phyloP scores from a whole-genome alignment of 2,888 invertebrate genomes.

The Nasonia oneida region DNA sequence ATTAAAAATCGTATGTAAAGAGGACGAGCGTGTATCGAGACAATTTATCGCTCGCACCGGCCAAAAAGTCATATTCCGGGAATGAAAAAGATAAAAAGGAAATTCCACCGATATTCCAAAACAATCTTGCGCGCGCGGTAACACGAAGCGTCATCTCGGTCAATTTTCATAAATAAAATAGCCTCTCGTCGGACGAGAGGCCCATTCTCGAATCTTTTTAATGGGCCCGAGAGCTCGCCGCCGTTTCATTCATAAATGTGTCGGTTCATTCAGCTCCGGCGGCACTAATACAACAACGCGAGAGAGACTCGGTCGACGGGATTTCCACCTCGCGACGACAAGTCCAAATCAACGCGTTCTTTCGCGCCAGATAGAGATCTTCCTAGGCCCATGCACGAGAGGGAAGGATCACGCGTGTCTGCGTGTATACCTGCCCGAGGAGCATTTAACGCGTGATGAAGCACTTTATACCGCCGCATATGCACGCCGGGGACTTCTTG shows the following conservation, averaged over 20 bases:
- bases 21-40: background rate
- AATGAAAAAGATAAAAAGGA: background rate
- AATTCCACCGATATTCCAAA: conserved; percentile 20
- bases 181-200: background rate
- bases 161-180: conserved; percentile 56
- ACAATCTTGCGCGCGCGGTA: conserved; percentile 35
- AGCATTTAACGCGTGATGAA: conserved; percentile 64
- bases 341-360: conserved; percentile 65
- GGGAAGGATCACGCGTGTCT: background rate
- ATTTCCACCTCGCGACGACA: conserved; percentile 63
- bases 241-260: conserved; percentile 41
- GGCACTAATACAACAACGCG: background rate
- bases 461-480: conserved; percentile 37
- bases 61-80: background rate
- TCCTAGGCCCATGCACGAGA: conserved; percentile 48
- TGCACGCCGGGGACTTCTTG: background rate
- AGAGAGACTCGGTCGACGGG: conserved; percentile 51
- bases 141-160: conserved; percentile 30
- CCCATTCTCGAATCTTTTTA: conserved; percentile 31
- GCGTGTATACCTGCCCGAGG: conserved; percentile 22
- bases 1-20: background rate
- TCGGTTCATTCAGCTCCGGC: conserved; percentile 30
- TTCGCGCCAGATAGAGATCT: conserved; percentile 67
- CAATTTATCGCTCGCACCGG: background rate
- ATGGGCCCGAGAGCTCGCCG: conserved; percentile 1